Evolutionary conservation across 2,888 invertebrate species (phyloP).

Genomic region (Eupelmus urozonus): DNA sequence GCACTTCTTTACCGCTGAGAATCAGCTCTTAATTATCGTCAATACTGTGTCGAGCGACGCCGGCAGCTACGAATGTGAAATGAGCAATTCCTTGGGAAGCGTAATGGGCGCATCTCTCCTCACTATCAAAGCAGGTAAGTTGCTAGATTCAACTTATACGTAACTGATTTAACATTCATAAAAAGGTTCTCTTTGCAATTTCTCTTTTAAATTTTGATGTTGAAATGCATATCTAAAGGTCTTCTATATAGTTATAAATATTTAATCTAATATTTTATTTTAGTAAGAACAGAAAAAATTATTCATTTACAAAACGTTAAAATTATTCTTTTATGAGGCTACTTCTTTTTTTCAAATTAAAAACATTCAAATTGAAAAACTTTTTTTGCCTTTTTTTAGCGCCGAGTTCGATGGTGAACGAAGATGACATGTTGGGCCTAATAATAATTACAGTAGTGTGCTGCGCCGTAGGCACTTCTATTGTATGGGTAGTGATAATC

Average conservation of each 20-base stretch:
- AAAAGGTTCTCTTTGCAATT: too few species aligned
- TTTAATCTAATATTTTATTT: too few species aligned
- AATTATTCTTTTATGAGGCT: too few species aligned
- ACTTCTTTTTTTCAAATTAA: too few species aligned
- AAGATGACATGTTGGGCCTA: slow-evolving; percentile 90
- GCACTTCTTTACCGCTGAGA: slow-evolving; percentile 91
- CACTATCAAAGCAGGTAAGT: slow-evolving; percentile 82
- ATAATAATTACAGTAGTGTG: slow-evolving; percentile 93
- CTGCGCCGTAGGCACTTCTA: slow-evolving; percentile 93
- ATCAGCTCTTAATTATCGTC: slow-evolving; percentile 92
- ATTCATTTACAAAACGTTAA: too few species aligned
- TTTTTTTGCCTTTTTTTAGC: too few species aligned
- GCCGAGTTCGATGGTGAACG: slow-evolving; percentile 79
- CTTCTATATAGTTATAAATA: too few species aligned
- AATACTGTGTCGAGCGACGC: slow-evolving; percentile 88
- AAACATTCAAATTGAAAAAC: too few species aligned
- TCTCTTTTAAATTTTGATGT: too few species aligned
- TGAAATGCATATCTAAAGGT: too few species aligned
- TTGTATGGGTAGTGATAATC: slow-evolving; percentile 94
- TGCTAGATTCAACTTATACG: too few species aligned
- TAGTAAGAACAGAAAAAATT: too few species aligned
- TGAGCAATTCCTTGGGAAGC: slow-evolving; percentile 90
- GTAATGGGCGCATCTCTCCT: slow-evolving; percentile 86
- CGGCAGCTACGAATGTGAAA: slow-evolving; percentile 93
- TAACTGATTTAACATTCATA: not conserved